Evolutionary conservation across 2,888 invertebrate species (phyloP), one percentile per base, ranked within the genome.

Genomic region (Ichneumoninae sp.): DNA sequence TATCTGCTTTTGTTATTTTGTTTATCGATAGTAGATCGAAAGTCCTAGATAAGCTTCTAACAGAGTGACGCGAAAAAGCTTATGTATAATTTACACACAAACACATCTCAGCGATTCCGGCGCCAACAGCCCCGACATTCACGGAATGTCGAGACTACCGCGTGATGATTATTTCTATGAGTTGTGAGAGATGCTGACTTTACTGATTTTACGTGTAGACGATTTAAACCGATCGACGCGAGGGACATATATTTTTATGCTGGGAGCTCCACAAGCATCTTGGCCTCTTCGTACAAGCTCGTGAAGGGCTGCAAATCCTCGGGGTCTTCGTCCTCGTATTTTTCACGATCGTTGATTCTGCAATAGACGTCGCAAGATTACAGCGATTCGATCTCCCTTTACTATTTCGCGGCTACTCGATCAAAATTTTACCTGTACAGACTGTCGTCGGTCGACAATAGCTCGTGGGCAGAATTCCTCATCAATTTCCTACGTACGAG

Each of bases 271-370:
- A 95, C 92, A 76, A 95, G 90, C 65, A 94, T 93, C 86, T 95
- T 94, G 1, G 95, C 95, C 86, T 95, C 95, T 87, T 95, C 94
- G 89, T 95, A 95, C 71, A 95, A 92, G 62, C 89, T 90, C 70
- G 93, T 92, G 83, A 94, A 94, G 2, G 95, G 94, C 87, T 90
- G 90, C 70, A 91, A 87, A 83, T 88, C 90, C 83, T 88, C 93
- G 81, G 87, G 87, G 77, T 90, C 93, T 88, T 91, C 91, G 36
- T 94, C 92, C 44, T 90, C 88, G 40, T 93, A 90, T 66, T 88
- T 88, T 71, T 92, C 84, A 13, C 88, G 68, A 75, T 92, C 87
- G 89, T 86, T 89, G 88, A 89, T 90, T 86, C 94, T 92, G 72
- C 7, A 90, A 91, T 40, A 13, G 1, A 33, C 30, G 16, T 1